A percentile compares a stretch with the other conserved stretches of the same genome.
These are phyloP conservation scores for Megatriorchis doriae DNA, from an alignment of 2,113 vertebrate genomes.

Conservation along the genomic window DNA sequence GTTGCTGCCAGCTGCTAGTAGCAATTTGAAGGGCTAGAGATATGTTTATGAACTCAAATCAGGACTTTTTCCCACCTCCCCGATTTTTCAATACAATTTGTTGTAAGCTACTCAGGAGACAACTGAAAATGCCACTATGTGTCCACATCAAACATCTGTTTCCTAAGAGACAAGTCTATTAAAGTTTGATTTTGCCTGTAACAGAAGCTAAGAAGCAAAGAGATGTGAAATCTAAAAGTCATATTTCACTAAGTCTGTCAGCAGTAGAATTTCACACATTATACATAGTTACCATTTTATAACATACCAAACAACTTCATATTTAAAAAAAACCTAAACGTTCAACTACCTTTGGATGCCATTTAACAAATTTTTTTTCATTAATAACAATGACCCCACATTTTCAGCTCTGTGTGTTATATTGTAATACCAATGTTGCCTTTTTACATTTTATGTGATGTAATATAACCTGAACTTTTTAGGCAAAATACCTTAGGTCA, in stretches of 20 bases:
- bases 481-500: not conserved
- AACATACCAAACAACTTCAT: not conserved
- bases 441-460: not conserved
- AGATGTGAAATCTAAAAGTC: not conserved
- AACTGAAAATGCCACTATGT: not conserved
- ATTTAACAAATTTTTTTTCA: not conserved
- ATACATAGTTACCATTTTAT: not conserved
- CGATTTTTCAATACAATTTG: not conserved
- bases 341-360: not conserved
- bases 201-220: not conserved
- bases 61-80: not conserved
- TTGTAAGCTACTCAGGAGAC: not conserved
- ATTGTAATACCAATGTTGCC: fast-evolving
- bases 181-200: not conserved
- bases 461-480: not conserved
- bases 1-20: conserved; percentile 38
- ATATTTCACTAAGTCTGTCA: not conserved
- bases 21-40: not conserved
- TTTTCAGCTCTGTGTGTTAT: not conserved
- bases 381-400: not conserved
- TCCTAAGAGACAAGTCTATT: not conserved
- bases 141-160: not conserved
- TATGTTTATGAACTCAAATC: not conserved
- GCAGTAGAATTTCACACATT: not conserved
- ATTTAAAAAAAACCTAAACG: fast-evolving